phyloP scores from a whole-genome alignment of 1,140 invertebrate genomes.

The Maconellicoccus hirsutus region DNA sequence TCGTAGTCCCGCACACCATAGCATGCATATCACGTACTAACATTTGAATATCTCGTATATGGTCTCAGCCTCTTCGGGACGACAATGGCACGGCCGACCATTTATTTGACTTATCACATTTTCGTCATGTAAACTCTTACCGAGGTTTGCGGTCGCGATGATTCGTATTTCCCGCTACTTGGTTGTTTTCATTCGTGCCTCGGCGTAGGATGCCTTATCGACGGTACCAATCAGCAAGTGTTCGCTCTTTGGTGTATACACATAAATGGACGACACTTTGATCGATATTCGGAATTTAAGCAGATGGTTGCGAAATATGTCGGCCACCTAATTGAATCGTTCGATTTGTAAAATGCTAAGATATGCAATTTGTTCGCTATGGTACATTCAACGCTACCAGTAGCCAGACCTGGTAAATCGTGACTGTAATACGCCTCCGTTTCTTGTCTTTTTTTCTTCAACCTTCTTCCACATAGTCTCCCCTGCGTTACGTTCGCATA shows the following conservation, averaged over 20 bases:
- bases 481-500: not conserved
- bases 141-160: not conserved
- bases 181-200: not conserved
- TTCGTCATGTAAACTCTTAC: not conserved
- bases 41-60: slow-evolving; percentile 16
- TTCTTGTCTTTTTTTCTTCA: not conserved
- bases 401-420: not conserved
- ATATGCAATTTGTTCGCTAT: not conserved
- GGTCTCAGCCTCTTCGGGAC: no score
- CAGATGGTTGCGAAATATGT: not conserved
- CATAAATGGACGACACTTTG: not conserved
- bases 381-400: not conserved
- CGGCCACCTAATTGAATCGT: slow-evolving; percentile 2
- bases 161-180: not conserved
- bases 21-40: slow-evolving; percentile 17
- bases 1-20: not conserved
- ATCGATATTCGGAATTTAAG: not conserved
- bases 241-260: not conserved
- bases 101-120: slow-evolving; percentile 6
- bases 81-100: not conserved
- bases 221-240: not conserved
- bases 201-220: not conserved
- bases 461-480: no score
- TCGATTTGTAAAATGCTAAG: not conserved
- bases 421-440: slow-evolving; percentile 13